Percentiles rank a stretch among this genome's conserved stretches.
phyloP scores from a whole-genome alignment of 1,140 invertebrate genomes.

The Diachasma alloeum region DNA sequence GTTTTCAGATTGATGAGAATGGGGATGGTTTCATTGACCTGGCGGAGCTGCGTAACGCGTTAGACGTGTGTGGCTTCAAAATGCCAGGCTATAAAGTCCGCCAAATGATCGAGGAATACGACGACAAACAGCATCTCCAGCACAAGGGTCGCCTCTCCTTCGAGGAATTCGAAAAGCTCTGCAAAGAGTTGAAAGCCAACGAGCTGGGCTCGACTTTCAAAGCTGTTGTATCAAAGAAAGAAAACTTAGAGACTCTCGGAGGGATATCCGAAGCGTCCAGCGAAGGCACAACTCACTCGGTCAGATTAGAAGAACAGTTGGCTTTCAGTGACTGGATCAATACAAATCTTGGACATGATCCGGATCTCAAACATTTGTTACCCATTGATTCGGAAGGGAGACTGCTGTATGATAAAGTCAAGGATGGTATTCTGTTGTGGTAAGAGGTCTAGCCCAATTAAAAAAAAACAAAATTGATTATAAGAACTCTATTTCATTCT shows the following conservation, averaged over 20 bases:
- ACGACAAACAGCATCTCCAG: constrained; percentile 73
- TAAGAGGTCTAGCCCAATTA: constrained; percentile 58
- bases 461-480: too few relatives aligned
- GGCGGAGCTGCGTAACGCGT: constrained; percentile 85
- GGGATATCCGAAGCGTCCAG: constrained; percentile 96
- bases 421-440: constrained; percentile 97
- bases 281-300: constrained; percentile 93
- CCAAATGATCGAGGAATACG: constrained; percentile 88
- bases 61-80: constrained; percentile 93
- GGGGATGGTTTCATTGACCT: constrained; percentile 90
- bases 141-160: constrained; percentile 82
- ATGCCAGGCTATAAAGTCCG: constrained; percentile 92
- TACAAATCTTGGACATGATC: constrained; percentile 87
- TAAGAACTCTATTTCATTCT: too few relatives aligned
- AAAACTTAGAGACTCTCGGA: constrained; percentile 90
- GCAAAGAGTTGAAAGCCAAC: constrained; percentile 85
- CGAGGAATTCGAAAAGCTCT: constrained; percentile 91
- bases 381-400: constrained; percentile 92
- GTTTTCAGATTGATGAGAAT: constrained; percentile 85
- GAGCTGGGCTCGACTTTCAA: constrained; percentile 93
- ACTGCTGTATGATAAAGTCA: constrained; percentile 90
- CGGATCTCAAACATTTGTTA: constrained; percentile 87
- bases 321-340: constrained; percentile 99
- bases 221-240: constrained; percentile 89
- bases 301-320: constrained; percentile 92